Evolutionary conservation across 2,888 invertebrate species (phyloP), one percentile per base, ranked within the genome.

Genomic region (Coecobrya sp.): DNA sequence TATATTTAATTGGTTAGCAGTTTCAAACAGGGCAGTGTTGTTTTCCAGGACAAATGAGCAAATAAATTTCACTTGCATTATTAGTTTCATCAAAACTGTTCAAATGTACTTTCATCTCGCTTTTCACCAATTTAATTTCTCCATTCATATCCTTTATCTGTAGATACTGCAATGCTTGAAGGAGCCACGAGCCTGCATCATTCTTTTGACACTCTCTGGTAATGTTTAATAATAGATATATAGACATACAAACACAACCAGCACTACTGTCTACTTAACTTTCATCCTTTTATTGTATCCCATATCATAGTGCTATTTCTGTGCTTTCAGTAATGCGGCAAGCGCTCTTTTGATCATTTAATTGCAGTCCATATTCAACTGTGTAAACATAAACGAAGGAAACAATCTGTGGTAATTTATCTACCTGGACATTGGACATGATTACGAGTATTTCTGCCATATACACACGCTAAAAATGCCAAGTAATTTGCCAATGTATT

Each of bases 281-380:
- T 22, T 49, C n/a, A 42, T 49, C 19, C n/a, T 59, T 55, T 59
- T 59, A n/a, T 59, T 19, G 19, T 5, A 19, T 19, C 8, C 1
- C 65, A 65, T 65, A 65, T 22, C 3, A 25, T 27, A 22, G 19
- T 59, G 19, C 19, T 27, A 19, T 22, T 19, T 19, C 2, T 25
- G 25, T 62, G 68, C 59, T 68, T 68, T 30, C 16, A 45, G 5
- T 19, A 27, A 68, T 52, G 65, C 85, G 27, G 25, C 25, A 25
- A 25, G 25, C 86, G 52, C 86, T 59, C 73, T 86, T 86, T 73
- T 73, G 73, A 73, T 73, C 55, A 68, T 68, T 86, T 86, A 86
- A 86, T 86, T 86, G 45, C 85, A 86, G 49, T 45, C 27, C 68
- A 70, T 68, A 85, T 68, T 68, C 42, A 45, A 45, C 45, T 49